Evolutionary conservation across 2,888 invertebrate species (phyloP), one percentile per base, ranked within the genome.

Genomic region (Hyppa rectilinea): DNA sequence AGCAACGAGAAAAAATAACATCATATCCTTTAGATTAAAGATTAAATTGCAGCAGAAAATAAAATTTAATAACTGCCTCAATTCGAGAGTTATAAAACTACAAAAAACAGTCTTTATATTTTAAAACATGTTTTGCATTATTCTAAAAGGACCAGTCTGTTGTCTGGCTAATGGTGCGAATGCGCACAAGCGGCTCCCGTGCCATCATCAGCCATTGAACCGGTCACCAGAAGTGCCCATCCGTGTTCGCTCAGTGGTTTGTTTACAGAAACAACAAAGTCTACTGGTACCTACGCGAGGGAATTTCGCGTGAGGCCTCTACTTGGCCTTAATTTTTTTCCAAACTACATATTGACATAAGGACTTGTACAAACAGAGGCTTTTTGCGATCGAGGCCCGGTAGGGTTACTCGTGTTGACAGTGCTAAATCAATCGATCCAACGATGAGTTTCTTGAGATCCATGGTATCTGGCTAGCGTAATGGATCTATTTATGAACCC

Each of bases 301-400:
- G 90, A 89, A 92, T 92, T 94, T 91, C 86, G 92, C 93, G 88
- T 87, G 91, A 90, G 91, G 91, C 92, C 91, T 92, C 91, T 88
- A 89, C 87, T 87, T 88, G 89, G 89, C 89, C 91, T 91, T 89
- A 89, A 91, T 92, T 92, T 92, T 93, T 92, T 91, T 89, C 67
- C 71, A 84, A 85, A 82, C 67, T 85, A 86, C 83, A 87, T 90
- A 89, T 93, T 92, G 92, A 89, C 88, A 87, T 87, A 90, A 88
- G 84, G 89, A 81, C 84, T 90, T 93, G 88, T 92, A 92, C 91
- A 85, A 85, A 85, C 82, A 82, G 88, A 92, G 91, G 89, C 91
- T 92, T 92, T 91, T 93, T 91, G 93, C 92, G 87, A 89, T 87
- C 91, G 94, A 92, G 94, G 95, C 94, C 90, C 91, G 91, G 88